Evolutionary conservation across 2,797 vertebrate genomes (phyloP), one percentile per base, ranked within the genome.

Genomic region (Fistularia tabacaria): DNA sequence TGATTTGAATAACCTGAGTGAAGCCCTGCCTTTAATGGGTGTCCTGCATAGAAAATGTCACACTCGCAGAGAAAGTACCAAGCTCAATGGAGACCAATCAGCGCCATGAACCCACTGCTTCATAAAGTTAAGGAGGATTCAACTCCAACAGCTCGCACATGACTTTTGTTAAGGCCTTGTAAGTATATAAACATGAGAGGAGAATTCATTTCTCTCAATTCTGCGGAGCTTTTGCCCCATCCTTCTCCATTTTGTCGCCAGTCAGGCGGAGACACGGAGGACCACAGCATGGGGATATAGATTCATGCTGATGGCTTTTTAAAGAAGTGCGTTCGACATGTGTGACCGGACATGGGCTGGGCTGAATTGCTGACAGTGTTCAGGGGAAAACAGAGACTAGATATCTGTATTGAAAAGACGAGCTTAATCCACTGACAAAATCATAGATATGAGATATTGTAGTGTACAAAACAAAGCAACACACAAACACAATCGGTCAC

Each of bases 271-370:
- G 72, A 69, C 57, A 12, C 5, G 25, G 25, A 25, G 25, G 5
- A 5, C 25, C 25, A 25, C 25, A 5, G 38, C 69, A 71, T 44
- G 72, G 61, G 55, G 59, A 67, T 74, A 86, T 76, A 61, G 68
- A 76, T 77, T 70, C 67, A 47, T 9, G 62, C 58, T 81, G 78
- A 84, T 81, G 71, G 76, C 43, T 66, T 83, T 79, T 77, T 82
- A 83, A 80, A 77, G 79, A 76, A 79, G 60, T 5, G 25, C 12
- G 56, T 52, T 74, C 56, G 12, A 57, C 76, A 68, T 60, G 74
- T 79, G 78, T 82, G 77, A 76, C 77, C 58, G 61, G 54, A 67
- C 74, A 54, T 13, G 46, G 53, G 52, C 36, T 14, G 46, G 51
- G 46, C 9, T 40, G 15, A 60, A 67, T 64, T 57, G 47, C 51